Conservation (phyloP, 2,888 invertebrate genomes). For the Oscheius sp. region DNA sequence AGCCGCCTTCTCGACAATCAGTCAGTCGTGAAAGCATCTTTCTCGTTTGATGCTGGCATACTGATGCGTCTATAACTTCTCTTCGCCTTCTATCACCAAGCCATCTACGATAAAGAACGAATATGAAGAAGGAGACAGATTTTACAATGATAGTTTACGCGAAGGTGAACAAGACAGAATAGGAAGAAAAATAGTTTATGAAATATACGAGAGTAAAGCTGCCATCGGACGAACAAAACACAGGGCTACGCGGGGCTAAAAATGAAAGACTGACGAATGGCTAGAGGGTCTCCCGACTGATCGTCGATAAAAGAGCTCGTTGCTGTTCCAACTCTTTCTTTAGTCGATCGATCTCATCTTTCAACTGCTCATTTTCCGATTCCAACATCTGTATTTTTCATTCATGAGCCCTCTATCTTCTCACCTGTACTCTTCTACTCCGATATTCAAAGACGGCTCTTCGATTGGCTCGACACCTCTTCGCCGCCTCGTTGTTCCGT, state of each 20-base stretch:
- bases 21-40: too few species aligned
- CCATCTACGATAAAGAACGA: too few species aligned
- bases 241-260: conserved; percentile 27
- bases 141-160: too few species aligned
- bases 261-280: not conserved
- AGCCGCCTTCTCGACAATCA: too few species aligned
- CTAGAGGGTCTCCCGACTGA: not conserved
- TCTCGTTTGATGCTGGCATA: too few species aligned
- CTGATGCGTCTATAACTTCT: too few species aligned
- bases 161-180: not conserved
- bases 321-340: conserved; percentile 66
- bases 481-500: conserved; percentile 73
- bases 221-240: conserved; percentile 29
- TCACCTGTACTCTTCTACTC: conserved; percentile 68
- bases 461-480: conserved; percentile 73
- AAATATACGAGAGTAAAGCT: conserved; percentile 12
- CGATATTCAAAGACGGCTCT: conserved; percentile 71
- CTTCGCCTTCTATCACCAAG: too few species aligned
- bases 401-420: not conserved
- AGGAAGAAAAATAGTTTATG: not conserved
- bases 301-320: conserved; percentile 38
- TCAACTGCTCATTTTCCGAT: conserved; percentile 72
- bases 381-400: conserved; percentile 69
- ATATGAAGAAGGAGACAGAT: too few species aligned
- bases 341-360: conserved; percentile 69